Base-by-base conservation (phyloP, 2,888 invertebrate species). In the Oxytorus armatus region DNA sequence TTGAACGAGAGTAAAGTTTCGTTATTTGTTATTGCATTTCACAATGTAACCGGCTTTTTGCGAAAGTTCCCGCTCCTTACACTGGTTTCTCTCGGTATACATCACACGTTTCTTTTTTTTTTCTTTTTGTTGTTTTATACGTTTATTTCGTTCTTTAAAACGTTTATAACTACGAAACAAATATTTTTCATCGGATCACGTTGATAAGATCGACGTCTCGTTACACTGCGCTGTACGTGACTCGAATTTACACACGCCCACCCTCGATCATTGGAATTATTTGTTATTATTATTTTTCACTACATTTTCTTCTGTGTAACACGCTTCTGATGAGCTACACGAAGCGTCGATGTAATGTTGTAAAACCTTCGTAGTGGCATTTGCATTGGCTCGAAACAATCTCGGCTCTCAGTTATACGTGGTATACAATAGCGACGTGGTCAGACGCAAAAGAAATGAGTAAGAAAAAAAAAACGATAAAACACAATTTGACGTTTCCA, bases 311-410 rank as follows among this genome's bases (percentile, higher is more conserved):
- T 53, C 59, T 59, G 61, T 55, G 66, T 68, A 66, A 53, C n/a
- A 76, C 44, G 72, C 76, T 63, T 76, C 29, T 61, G 53, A 70
- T 44, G 68, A 76, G 66, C 72, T 61, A 72, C 66, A 72, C 66
- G 69, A 75, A 77, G 66, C 77, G 70, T 75, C 73, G 74, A 79
- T 77, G 75, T 75, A 66, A 78, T 66, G 77, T 79, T 83, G 82
- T 84, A 76, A 79, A 85, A 82, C 84, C 82, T 77, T 84, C 82
- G 83, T 81, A 82, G 81, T 84, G 83, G 78, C 84, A 85, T 82
- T 84, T 84, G 79, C 82, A 82, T 82, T 81, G 69, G 82, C 81
- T 78, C 82, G 59, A 47, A 72, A 68, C 42, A 70, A 63, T 73
- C 72, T 74, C 57, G 53, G 66, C 63, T 72, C 59, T 53, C 49